Conservation (phyloP, 2,888 invertebrate genomes). For the Seira musarum region DNA sequence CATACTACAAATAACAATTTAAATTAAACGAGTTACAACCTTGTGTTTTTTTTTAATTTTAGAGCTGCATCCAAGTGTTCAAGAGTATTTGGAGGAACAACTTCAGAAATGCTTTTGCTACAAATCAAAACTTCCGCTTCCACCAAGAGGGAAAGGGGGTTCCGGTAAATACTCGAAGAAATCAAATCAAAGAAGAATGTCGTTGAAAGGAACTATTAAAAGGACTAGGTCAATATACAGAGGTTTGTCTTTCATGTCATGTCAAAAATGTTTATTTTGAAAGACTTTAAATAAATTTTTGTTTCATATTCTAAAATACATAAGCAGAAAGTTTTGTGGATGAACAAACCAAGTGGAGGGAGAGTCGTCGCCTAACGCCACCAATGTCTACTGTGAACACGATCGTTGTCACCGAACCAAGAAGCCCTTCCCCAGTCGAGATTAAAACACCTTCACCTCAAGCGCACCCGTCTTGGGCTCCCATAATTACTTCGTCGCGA, state of each 20-base stretch:
- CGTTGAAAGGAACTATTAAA: constrained; percentile 93
- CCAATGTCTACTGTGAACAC: constrained; percentile 21
- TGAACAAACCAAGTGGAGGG: constrained; percentile 60
- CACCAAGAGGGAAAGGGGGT: constrained; percentile 55
- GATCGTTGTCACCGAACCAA: not conserved
- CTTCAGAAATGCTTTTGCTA: constrained; percentile 85
- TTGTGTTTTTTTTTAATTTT: constrained; percentile 71
- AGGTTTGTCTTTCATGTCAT: constrained; percentile 55
- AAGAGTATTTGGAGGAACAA: constrained; percentile 90
- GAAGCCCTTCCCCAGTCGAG: constrained; percentile 58
- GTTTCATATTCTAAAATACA: too few relatives aligned
- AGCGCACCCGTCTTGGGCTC: constrained; percentile 39
- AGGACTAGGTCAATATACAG: constrained; percentile 87
- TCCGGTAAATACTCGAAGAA: constrained; percentile 48
- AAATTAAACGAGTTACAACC: too few relatives aligned
- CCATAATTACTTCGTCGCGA: constrained; percentile 21
- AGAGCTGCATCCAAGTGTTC: constrained; percentile 87
- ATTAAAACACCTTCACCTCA: constrained; percentile 11
- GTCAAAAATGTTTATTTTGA: not conserved
- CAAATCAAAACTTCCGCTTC: constrained; percentile 74
- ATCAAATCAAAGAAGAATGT: constrained; percentile 77
- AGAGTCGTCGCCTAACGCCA: constrained; percentile 59
- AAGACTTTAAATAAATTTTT: not conserved
- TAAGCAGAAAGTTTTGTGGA: constrained; percentile 51
- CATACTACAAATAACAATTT: too few relatives aligned